phyloP scores from a whole-genome alignment of 1,140 invertebrate species.

The Euura lappo region DNA sequence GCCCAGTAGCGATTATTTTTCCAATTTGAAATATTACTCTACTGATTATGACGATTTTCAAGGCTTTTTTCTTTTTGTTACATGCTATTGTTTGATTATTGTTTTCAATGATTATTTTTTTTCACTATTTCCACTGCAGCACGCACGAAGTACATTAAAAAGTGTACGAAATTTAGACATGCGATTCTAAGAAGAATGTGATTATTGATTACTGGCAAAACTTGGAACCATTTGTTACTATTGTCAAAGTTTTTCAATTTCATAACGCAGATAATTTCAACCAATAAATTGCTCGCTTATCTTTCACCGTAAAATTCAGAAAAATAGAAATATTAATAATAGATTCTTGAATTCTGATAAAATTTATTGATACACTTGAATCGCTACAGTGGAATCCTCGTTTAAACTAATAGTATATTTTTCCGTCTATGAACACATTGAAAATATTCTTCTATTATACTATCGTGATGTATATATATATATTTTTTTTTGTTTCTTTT shows the following conservation, averaged over 20 bases:
- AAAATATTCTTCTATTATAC: conserved; percentile 44
- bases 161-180: too few species aligned
- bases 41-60: conserved; percentile 17
- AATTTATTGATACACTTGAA: too few species aligned
- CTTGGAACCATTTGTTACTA: too few species aligned
- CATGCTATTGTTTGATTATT: too few species aligned
- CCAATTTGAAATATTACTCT: conserved; percentile 14
- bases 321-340: too few species aligned
- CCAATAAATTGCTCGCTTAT: too few species aligned
- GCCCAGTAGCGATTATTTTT: not conserved
- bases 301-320: too few species aligned
- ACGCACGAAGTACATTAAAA: not conserved
- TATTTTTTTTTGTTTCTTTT: conserved; percentile 21
- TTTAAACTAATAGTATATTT: conserved; percentile 35
- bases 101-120: not conserved
- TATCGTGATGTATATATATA: conserved; percentile 39
- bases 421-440: conserved; percentile 54
- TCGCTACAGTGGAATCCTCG: conserved; percentile 15
- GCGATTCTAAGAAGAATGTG: too few species aligned
- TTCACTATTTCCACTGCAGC: not conserved
- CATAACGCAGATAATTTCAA: too few species aligned
- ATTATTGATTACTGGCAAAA: too few species aligned
- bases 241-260: too few species aligned
- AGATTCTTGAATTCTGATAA: too few species aligned
- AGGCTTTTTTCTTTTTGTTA: not conserved